Evolutionary conservation across 2,797 vertebrate species (phyloP).

Genomic region (Halcyon smyrnensis): DNA sequence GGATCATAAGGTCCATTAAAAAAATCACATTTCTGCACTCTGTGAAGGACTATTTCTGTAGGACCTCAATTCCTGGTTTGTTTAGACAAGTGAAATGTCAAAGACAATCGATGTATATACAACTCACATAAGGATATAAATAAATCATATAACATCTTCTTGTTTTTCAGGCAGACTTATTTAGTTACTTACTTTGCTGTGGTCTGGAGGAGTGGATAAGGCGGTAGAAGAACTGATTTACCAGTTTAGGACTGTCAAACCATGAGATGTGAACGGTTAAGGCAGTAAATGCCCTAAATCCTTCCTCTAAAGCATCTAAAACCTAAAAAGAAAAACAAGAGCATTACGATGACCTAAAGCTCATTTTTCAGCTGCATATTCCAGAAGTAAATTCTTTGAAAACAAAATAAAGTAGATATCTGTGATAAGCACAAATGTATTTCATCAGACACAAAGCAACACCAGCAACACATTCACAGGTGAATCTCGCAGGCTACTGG

Average conservation of each 20-base stretch:
- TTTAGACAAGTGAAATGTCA: background rate
- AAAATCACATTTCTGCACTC: background rate
- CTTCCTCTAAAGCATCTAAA: background rate
- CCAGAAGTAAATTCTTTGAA: background rate
- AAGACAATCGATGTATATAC: background rate
- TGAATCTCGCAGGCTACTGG: background rate
- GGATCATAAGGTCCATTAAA: background rate
- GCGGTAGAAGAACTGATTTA: background rate
- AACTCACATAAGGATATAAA: background rate
- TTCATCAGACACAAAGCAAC: background rate
- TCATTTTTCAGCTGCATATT: background rate
- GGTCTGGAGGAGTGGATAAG: background rate
- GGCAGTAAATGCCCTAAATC: background rate
- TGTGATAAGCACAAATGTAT: background rate
- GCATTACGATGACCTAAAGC: background rate
- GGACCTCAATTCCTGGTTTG: background rate
- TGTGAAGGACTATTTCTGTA: background rate
- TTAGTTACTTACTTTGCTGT: background rate
- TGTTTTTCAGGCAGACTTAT: background rate
- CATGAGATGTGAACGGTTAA: background rate
- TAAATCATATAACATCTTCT: background rate
- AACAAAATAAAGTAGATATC: background rate
- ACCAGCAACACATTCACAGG: background rate
- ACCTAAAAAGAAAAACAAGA: background rate
- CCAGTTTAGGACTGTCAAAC: background rate